Evolutionary conservation across 2,797 vertebrate species (phyloP), one percentile per base, ranked within the genome.

Genomic region (Pseudochirops corinnae): DNA sequence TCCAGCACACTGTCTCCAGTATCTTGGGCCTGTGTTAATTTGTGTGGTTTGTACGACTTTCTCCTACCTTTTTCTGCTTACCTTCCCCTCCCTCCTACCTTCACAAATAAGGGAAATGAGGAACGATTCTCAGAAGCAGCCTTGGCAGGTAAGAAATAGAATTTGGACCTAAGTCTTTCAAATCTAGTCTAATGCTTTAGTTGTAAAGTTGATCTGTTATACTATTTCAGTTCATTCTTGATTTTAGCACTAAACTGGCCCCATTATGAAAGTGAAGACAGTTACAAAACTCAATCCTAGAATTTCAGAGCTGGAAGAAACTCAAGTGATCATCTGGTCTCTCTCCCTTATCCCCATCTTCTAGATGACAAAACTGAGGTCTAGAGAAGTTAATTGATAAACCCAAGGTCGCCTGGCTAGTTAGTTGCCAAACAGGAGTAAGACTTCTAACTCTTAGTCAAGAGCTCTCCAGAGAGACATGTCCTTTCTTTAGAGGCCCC

Each of bases 31-130:
- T 90, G 60, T 60, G 92, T 90, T 94, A 33, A 67, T 94, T 96
- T 97, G 95, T 91, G 92, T 98, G 97, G 97, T 93, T 29, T 26
- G 57, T 12, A 39, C 46, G 93, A 91, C 29, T 82, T 55, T 90
- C 50, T 90, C 90, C 24, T 90, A 26, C 10, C 6, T 90, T 52
- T 31, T 31, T 0, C 26, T 26, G 24, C 24, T 90, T 53, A 1
- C 90, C 46, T 6, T 90, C 46, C 29, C 12, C 50, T 14, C 52
- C 50, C 16, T 12, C 11, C 11, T 50, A 62, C 87, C 56, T 94
- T 93, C 46, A 91, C 92, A 92, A 97, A 96, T 93, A 62, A 87
- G 94, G 95, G 87, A 93, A 91, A 95, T 1, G 39, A 74, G 74
- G 91, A 90, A 31, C 13, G 60, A 90, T 24, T 92, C 91, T 96